These are phyloP conservation scores for Drosophila nannoptera DNA, from an alignment of 1,140 invertebrate species.

Conservation along the genomic window DNA sequence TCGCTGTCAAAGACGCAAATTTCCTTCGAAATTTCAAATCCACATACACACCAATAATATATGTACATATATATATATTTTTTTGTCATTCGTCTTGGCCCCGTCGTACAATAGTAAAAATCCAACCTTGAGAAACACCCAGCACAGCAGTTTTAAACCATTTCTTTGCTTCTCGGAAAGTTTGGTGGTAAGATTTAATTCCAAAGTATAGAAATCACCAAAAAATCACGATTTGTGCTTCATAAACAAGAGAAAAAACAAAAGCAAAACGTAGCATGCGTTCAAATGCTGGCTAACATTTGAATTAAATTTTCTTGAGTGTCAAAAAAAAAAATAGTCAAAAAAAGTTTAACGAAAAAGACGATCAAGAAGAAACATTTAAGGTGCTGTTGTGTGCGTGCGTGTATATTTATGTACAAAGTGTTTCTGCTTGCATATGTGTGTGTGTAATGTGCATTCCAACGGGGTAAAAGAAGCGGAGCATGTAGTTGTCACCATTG, in stretches of 20 bases:
- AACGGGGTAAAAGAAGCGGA: conserved; percentile 67
- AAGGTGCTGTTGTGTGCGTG: conserved; percentile 60
- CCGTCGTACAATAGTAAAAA: conserved; percentile 61
- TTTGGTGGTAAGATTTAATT: conserved; percentile 61
- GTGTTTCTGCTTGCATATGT: conserved; percentile 30
- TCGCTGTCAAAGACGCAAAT: conserved; percentile 32
- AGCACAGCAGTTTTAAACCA: conserved; percentile 62
- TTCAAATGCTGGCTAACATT: conserved; percentile 31
- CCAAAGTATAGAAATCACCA: conserved; percentile 24
- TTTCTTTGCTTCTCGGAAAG: conserved; percentile 44
- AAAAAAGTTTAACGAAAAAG: not conserved
- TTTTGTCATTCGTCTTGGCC: conserved; percentile 56
- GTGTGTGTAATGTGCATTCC: conserved; percentile 72
- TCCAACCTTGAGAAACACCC: conserved; percentile 73
- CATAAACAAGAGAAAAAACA: not conserved
- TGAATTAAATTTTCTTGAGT: conserved; percentile 64
- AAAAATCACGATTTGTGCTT: not conserved
- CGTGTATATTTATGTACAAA: conserved; percentile 34
- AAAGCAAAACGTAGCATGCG: conserved; percentile 46
- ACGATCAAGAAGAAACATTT: conserved; percentile 60
- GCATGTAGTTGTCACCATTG: conserved; percentile 16
- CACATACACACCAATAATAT: not conserved
- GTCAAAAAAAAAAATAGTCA: conserved; percentile 58
- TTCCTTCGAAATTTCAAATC: conserved; percentile 52
- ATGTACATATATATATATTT: conserved; percentile 13